These are phyloP conservation scores for Sinhomidia bicolor DNA, from an alignment of 2,888 invertebrate species.

Conservation along the genomic window DNA sequence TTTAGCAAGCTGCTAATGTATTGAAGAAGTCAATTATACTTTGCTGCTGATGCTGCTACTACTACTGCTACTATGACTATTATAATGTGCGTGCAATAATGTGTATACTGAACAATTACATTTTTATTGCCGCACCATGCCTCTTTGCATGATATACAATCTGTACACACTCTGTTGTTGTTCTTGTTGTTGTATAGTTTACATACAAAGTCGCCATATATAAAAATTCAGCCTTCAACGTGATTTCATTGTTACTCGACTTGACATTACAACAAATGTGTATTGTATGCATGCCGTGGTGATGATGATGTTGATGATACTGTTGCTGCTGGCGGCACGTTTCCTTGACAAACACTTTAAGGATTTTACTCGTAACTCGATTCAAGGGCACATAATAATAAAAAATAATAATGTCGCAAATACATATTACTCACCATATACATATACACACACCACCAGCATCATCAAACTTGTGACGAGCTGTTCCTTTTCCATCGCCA, in stretches of 20 bases:
- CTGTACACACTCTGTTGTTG: not conserved
- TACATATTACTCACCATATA: not conserved
- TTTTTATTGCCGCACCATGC: not conserved
- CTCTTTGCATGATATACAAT: not conserved
- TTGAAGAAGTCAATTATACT: not conserved
- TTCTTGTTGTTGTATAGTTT: no score
- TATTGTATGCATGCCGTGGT: not conserved
- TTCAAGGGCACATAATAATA: conserved; percentile 56
- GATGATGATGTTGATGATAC: not conserved
- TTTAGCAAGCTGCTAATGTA: no score
- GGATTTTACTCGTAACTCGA: conserved; percentile 48
- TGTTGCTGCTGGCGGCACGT: conserved; percentile 46
- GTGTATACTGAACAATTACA: conserved; percentile 8
- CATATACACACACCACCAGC: not conserved
- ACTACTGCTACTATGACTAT: no score
- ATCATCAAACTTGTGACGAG: not conserved
- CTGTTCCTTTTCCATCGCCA: not conserved
- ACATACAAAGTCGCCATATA: conserved; percentile 1
- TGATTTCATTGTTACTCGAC: conserved; percentile 39
- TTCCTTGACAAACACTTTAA: conserved; percentile 65
- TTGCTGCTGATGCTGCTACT: no score
- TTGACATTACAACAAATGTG: conserved; percentile 41
- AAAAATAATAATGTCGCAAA: not conserved
- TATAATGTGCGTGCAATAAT: not conserved
- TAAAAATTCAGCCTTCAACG: conserved; percentile 46